Base-by-base conservation (phyloP, 2,797 vertebrate genomes). In the Picus viridis region DNA sequence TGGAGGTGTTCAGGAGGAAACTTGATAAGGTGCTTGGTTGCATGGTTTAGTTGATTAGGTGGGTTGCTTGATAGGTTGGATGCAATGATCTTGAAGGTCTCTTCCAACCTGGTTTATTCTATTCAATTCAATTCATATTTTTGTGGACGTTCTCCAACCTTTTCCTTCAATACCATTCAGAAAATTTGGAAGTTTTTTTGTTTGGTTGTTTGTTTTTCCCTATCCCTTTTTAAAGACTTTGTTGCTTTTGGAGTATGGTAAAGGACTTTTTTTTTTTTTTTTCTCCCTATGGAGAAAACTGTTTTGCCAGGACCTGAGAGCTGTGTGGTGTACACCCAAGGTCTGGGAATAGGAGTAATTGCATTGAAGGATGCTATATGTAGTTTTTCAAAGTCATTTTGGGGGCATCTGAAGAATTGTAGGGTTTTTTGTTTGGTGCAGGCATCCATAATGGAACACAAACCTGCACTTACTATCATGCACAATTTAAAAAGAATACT, bases 281-380 rank as follows among this genome's bases (percentile, higher is more conserved):
- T 26, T 32, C 29, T 1, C 7, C 78, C 20, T 17, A 4, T 17
- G 68, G 34, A 80, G 51, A 59, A 87, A 85, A 54, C 41, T 49
- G 41, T 80, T 94, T 91, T 89, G 54, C 73, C 54, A 54, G 65
- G 67, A 71, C 39, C 27, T 43, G 57, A 90, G 57, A 90, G 22
- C 51, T 74, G 17, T 74, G 36, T 83, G 62, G 77, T 61, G 17
- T 29, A 22, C 78, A 47, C 67, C 80, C 51, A 57, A 6, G 27
- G 92, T 92, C 67, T 86, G 91, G 83, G 78, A 81, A 75, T 62
- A 18, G 30, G 76, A 88, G 57, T 88, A 77, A 75, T n/a, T 27
- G 24, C n/a, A 49, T 13, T 70, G 51, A 91, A 71, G 67, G 54
- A 76, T 76, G 26, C 22, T 67, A 9, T 51, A 56, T 23, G 5